These are phyloP conservation scores for Epiblema foenella DNA, from an alignment of 2,888 invertebrate species.

Conservation along the genomic window DNA sequence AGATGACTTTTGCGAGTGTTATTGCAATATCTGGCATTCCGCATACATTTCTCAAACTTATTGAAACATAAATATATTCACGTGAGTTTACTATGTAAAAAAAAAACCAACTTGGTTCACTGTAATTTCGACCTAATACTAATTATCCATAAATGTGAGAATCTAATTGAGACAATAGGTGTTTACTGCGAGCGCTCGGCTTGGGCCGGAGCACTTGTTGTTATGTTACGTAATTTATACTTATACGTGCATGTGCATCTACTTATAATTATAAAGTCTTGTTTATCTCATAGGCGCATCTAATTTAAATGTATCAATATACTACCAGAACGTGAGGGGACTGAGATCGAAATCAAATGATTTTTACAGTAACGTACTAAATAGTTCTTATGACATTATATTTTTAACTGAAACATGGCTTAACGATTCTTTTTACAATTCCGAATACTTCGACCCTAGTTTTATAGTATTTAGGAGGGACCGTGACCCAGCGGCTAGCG, in stretches of 20 bases:
- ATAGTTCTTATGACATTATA: constrained; percentile 7
- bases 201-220: background rate
- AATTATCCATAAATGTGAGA: background rate
- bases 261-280: too few species aligned
- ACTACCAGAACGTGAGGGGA: constrained; percentile 34
- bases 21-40: background rate
- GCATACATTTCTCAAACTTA: background rate
- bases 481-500: background rate
- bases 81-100: background rate
- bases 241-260: constrained; percentile 13
- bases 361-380: background rate
- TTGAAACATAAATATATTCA: background rate
- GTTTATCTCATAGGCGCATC: too few species aligned
- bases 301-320: background rate
- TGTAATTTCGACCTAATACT: background rate
- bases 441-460: constrained; percentile 18
- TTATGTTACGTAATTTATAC: background rate
- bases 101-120: background rate
- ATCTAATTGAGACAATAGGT: constrained; percentile 10
- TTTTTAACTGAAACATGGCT: constrained; percentile 20
- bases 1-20: background rate
- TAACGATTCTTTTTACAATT: constrained; percentile 15
- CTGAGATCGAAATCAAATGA: background rate
- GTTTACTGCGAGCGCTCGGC: constrained; percentile 3
- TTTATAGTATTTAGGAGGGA: constrained; percentile 10